Evolutionary conservation across 2,113 vertebrate species (phyloP), one percentile per base, ranked within the genome.

Genomic region (Dinomys branickii): DNA sequence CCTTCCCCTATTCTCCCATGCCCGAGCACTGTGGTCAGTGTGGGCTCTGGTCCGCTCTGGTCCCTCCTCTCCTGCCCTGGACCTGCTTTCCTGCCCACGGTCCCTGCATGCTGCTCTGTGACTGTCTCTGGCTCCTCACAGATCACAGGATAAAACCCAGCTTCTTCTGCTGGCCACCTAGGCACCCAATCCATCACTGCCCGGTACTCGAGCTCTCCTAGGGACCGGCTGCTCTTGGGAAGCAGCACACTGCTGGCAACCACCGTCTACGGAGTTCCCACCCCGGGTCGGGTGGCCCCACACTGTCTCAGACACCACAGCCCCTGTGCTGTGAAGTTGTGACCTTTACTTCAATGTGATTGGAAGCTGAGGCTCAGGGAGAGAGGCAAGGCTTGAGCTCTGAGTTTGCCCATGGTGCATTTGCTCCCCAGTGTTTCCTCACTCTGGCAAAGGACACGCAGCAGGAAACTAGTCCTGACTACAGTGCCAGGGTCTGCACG

Each of bases 201-300:
- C 4, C 6, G 20, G 1, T 20, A 20, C 41, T 22, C 5, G 22
- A 28, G 73, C 41, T 5, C 26, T 47, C 41, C 26, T 1, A 0
- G 14, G n/a, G 3, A 16, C 5, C 19, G 8, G n/a, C 69, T 38
- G n/a, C 35, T 65, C 3, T 2, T 14, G 20, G 24, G 50, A 80
- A 35, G 3, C 3, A 1, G 52, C 28, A 11, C 16, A 5, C n/a
- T 4, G 8, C 26, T 26, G 54, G 10, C 6, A 12, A 22, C 35
- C 6, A 3, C 17, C 28, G 2, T 47, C 44, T 6, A 17, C 35
- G 2, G 10, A 0, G 35, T 52, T 11, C 41, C 47, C 33, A 26
- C 30, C 14, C 0, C 52, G n/a, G 16, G 28, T 17, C 52, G 52
- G 52, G 13, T 14, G 13, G 17, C 10, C 7, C 0, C 0, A 0